phyloP scores from a whole-genome alignment of 2,113 vertebrate species.

The Dicerorhinus sumatrensis region DNA sequence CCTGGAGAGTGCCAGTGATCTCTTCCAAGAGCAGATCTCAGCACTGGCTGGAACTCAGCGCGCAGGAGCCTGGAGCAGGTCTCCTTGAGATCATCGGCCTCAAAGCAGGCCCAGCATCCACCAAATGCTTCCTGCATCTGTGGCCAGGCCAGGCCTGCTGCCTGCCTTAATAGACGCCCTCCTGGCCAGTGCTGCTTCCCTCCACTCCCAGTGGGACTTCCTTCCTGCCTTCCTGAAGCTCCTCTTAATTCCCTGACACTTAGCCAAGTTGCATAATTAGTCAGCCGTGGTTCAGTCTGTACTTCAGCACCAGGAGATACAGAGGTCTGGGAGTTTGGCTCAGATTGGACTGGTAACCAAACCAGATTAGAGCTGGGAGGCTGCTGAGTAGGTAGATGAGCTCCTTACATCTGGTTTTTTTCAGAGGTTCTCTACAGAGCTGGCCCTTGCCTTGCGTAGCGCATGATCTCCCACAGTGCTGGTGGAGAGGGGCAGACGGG shows the following conservation, averaged over 20 bases:
- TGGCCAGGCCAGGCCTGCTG: neutral
- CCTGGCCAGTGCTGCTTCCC: neutral
- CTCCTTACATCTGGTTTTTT: neutral
- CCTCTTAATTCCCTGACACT: neutral
- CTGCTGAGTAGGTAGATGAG: neutral
- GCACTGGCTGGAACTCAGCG: neutral
- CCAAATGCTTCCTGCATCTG: neutral
- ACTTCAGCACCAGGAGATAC: neutral
- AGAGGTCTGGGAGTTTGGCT: neutral
- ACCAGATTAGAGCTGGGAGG: neutral
- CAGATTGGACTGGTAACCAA: neutral
- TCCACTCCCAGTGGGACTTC: neutral
- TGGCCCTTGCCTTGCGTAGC: rapidly evolving
- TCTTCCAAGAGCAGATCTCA: slow-evolving; percentile 41
- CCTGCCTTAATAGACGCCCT: neutral
- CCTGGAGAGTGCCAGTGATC: neutral
- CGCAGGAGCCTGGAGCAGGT: slow-evolving; percentile 1
- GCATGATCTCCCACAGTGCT: rapidly evolving
- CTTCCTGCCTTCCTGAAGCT: neutral
- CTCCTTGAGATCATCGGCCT: neutral
- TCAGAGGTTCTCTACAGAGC: neutral
- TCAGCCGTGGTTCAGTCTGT: neutral
- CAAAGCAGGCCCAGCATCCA: neutral
- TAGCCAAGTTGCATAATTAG: neutral
- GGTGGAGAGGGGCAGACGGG: rapidly evolving